Base-by-base conservation (phyloP, 1,140 invertebrate species). In the Ceratina australensis region DNA sequence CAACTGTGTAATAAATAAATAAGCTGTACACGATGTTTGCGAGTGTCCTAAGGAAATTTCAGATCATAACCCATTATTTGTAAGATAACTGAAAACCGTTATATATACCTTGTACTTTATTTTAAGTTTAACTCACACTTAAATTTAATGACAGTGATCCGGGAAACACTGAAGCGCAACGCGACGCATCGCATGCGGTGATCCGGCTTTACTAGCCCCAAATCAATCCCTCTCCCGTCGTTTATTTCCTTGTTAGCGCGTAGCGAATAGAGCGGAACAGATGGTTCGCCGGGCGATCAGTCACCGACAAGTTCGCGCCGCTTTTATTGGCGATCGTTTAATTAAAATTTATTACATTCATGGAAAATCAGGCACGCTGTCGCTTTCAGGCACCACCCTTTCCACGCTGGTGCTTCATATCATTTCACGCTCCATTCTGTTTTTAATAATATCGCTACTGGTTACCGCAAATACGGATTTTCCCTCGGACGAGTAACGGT, bases 291-390 rank as follows among this genome's bases (percentile, higher is more conserved):
- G 33, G 61, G 66, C 54, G 42, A 82, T 54, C 16, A 59, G n/a
- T 47, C 13, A 28, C 10, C 69, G 28, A 59, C 52, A 20, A 33
- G 15, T 59, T 69, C 64, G 20, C 7, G 47, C n/a, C 22, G 10
- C 57, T 78, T 76, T 80, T 49, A 33, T 22, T 33, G 16, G 22
- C 7, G 16, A 5, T 8, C 72, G 52, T 75, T 74, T 75, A 67
- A 75, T 75, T 67, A 67, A 57, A 75, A 75, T 75, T 75, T 67
- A 75, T 75, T 75, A 59, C 72, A 74, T 56, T 33, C 22, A 49
- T 65, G 50, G 13, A 18, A 12, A 20, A 28, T 2, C 10, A 24
- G 12, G n/a, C 26, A 1, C 3, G n/a, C 20, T n/a, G 20, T 42
- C 15, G 16, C 52, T n/a, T n/a, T n/a, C n/a, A n/a, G 3, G 20